Percentiles rank a stretch among this genome's conserved stretches.
Evolutionary conservation across 1,140 invertebrate species (phyloP).

Genomic region (Drosophila ironensis): DNA sequence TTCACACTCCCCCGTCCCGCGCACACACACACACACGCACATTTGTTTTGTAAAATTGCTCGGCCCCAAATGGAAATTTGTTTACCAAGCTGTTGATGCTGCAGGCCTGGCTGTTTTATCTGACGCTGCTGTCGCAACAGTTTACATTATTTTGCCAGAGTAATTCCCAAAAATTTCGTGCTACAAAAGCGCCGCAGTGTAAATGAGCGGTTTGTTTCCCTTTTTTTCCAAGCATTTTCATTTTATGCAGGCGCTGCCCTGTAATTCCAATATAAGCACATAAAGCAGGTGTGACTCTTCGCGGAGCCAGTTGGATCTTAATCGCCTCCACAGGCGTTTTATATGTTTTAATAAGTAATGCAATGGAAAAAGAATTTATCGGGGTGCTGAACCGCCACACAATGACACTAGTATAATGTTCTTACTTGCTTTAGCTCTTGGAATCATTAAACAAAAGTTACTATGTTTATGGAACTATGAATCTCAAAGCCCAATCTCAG

Average conservation of each 20-base stretch:
- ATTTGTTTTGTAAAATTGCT: slow-evolving; percentile 45
- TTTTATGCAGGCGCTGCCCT: neutral
- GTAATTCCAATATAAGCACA: slow-evolving; percentile 6
- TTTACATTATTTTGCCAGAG: slow-evolving; percentile 16
- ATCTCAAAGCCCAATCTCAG: no score
- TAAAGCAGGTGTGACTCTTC: slow-evolving; percentile 7
- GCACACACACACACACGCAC: neutral
- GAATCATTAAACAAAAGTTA: no score
- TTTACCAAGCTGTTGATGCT: slow-evolving; percentile 61
- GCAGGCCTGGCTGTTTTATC: slow-evolving; percentile 17
- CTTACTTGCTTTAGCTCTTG: no score
- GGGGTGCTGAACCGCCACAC: no score
- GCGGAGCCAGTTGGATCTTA: no score
- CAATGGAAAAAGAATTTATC: no score
- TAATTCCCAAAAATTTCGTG: slow-evolving; percentile 14
- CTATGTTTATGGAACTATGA: no score
- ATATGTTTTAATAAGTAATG: no score
- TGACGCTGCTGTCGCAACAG: slow-evolving; percentile 26
- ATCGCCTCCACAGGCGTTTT: no score
- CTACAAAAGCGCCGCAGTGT: neutral
- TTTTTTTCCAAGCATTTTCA: neutral
- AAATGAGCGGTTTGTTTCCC: neutral
- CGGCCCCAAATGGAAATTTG: slow-evolving; percentile 60
- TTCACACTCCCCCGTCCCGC: slow-evolving; percentile 11
- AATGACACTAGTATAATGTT: no score